A percentile compares a stretch with the other conserved stretches of the same genome.
phyloP scores from a whole-genome alignment of 2,113 vertebrate species.

The Gnathochromis pfefferi region DNA sequence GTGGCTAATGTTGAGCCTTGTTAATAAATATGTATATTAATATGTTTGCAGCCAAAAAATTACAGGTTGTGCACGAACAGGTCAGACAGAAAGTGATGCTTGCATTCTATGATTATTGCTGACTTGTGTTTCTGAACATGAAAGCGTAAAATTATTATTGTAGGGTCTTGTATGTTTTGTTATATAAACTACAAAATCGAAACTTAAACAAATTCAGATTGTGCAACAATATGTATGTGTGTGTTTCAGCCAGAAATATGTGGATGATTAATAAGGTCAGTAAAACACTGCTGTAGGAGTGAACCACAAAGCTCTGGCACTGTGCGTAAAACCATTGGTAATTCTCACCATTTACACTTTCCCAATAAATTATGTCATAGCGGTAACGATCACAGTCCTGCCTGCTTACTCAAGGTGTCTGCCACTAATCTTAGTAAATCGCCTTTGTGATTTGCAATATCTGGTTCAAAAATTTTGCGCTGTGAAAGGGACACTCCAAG shows the following conservation, averaged over 20 bases:
- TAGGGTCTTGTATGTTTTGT: background rate
- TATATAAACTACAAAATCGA: background rate
- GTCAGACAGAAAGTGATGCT: background rate
- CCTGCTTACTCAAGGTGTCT: background rate
- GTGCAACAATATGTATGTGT: background rate
- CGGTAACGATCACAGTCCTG: background rate
- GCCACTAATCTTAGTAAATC: background rate
- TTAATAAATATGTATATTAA: background rate
- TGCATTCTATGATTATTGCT: background rate
- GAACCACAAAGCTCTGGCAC: background rate
- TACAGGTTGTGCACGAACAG: background rate
- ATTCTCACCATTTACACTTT: background rate
- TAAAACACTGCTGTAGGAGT: background rate
- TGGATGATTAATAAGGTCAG: background rate
- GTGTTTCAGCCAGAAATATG: background rate
- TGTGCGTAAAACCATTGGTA: background rate
- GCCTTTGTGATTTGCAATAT: background rate
- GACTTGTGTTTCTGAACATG: background rate
- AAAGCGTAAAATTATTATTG: background rate
- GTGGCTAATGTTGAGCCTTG: background rate
- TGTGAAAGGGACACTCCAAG: background rate
- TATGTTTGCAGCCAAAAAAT: background rate
- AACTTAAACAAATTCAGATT: background rate
- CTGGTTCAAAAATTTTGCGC: background rate
- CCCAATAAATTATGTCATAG: background rate